A percentile compares a stretch with the other conserved stretches of the same genome.
phyloP scores from a whole-genome alignment of 2,888 invertebrate genomes.

The Polymixis flavicincta region DNA sequence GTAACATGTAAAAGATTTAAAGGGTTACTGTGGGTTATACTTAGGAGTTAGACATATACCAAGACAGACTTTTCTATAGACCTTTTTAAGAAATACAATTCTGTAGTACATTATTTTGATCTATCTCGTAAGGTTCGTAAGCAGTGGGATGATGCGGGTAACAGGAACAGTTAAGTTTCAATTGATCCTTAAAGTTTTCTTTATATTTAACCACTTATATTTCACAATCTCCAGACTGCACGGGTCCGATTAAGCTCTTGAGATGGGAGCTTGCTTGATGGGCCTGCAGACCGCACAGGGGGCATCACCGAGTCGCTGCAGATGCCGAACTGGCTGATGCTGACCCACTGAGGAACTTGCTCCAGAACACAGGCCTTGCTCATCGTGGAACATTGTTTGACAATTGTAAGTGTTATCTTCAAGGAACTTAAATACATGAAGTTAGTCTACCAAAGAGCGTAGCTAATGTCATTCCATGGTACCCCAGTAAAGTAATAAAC shows the following conservation, averaged over 20 bases:
- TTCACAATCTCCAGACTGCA: constrained; percentile 92
- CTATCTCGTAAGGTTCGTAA: too few species aligned
- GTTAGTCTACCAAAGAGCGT: constrained; percentile 31
- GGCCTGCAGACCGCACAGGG: constrained; percentile 96
- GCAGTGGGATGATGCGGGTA: too few species aligned
- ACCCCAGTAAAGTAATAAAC: constrained; percentile 41
- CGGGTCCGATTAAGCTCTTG: constrained; percentile 97
- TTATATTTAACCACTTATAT: too few species aligned
- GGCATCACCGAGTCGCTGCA: constrained; percentile 96
- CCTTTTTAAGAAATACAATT: too few species aligned
- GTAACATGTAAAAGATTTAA: too few species aligned
- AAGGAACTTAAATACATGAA: constrained; percentile 29
- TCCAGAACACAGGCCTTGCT: constrained; percentile 96
- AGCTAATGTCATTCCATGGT: constrained; percentile 30
- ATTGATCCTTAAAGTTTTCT: too few species aligned
- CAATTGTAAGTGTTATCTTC: constrained; percentile 71
- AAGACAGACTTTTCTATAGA: too few species aligned
- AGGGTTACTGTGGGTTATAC: too few species aligned
- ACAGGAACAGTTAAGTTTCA: too few species aligned
- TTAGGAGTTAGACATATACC: too few species aligned
- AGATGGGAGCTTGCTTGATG: constrained; percentile 97
- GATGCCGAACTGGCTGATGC: constrained; percentile 93
- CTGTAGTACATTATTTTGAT: too few species aligned
- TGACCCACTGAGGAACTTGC: constrained; percentile 92
- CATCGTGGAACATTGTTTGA: constrained; percentile 90